Evolutionary conservation across 2,113 vertebrate genomes (phyloP).

Genomic region (Nicator chloris): DNA sequence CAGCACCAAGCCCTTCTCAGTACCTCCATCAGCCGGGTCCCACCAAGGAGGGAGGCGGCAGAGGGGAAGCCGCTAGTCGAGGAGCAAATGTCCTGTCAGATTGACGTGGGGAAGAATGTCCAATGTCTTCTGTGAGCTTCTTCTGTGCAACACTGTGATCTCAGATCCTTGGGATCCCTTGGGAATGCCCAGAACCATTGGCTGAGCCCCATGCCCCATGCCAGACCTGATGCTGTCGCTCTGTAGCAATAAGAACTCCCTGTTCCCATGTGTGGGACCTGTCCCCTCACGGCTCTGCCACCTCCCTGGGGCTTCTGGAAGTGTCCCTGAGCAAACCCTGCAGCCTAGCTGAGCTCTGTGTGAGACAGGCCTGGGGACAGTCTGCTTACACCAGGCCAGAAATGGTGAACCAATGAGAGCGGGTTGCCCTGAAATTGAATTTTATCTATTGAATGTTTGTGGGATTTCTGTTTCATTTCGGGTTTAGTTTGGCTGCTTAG

Average conservation of each 20-base stretch:
- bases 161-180: neutral
- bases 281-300: neutral
- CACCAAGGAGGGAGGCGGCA: neutral
- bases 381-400: slow-evolving; percentile 69
- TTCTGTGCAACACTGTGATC: neutral
- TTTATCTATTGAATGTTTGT: neutral
- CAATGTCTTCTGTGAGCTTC: neutral
- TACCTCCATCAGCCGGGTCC: fast-evolving
- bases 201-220: neutral
- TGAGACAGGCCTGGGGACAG: neutral
- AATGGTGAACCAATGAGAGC: slow-evolving; percentile 75
- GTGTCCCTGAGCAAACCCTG: neutral
- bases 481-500: neutral
- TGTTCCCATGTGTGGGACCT: neutral
- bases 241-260: slow-evolving; percentile 31
- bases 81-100: neutral
- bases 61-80: neutral
- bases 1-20: neutral
- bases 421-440: slow-evolving; percentile 39
- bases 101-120: fast-evolving
- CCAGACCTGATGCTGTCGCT: neutral
- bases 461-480: neutral
- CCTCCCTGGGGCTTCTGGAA: neutral
- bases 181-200: neutral
- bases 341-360: neutral